Evolutionary conservation across 2,888 invertebrate genomes (phyloP).

Genomic region (Heterodera filipjevi): DNA sequence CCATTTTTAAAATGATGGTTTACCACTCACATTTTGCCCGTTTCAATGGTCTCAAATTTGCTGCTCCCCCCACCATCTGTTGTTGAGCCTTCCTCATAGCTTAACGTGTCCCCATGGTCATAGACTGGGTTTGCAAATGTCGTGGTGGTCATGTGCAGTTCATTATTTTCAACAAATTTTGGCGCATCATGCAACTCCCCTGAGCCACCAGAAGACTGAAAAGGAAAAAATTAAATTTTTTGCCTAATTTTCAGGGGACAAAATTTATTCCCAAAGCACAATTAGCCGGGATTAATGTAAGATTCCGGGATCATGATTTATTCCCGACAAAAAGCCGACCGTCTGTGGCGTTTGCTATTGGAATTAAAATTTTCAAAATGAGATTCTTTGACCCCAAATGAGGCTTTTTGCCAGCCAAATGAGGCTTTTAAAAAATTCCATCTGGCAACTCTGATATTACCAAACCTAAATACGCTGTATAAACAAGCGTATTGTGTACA

Average conservation of each 20-base stretch:
- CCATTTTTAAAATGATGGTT: not conserved
- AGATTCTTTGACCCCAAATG: too few species aligned
- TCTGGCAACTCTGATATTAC: too few species aligned
- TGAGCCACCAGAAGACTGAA: slow-evolving; percentile 24
- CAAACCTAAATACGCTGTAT: too few species aligned
- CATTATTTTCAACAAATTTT: not conserved
- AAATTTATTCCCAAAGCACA: slow-evolving; percentile 13
- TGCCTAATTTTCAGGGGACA: not conserved
- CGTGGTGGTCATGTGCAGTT: slow-evolving; percentile 69
- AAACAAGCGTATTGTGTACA: too few species aligned
- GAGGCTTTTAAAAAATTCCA: too few species aligned
- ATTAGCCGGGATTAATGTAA: too few species aligned
- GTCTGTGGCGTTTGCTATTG: too few species aligned
- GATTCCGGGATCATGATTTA: too few species aligned
- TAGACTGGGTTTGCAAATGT: slow-evolving; percentile 99
- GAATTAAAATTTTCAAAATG: too few species aligned
- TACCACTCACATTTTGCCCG: slow-evolving; percentile 15
- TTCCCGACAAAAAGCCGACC: too few species aligned
- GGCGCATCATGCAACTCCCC: slow-evolving; percentile 15
- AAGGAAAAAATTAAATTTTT: not conserved
- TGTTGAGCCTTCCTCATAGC: slow-evolving; percentile 10
- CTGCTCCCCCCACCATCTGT: not conserved
- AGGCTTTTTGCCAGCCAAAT: too few species aligned
- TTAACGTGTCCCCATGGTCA: slow-evolving; percentile 69
- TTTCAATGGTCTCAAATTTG: slow-evolving; percentile 21